Evolutionary conservation across 2,888 invertebrate species (phyloP).

Genomic region (Drosophila seclusa): DNA sequence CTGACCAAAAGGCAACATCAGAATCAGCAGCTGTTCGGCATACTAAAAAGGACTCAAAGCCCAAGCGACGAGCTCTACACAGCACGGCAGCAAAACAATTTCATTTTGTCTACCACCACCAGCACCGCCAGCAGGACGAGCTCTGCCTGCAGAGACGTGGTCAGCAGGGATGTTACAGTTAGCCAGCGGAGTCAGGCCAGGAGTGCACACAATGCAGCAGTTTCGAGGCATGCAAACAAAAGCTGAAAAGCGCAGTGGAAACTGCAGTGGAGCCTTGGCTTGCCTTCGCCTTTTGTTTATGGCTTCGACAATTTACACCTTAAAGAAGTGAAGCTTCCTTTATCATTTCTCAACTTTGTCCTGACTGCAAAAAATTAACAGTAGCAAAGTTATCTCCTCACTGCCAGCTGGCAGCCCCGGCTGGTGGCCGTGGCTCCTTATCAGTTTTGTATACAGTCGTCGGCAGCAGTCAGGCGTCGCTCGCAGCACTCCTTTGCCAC

Average conservation of each 20-base stretch:
- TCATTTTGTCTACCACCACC: conserved; percentile 64
- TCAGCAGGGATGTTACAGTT: conserved; percentile 10
- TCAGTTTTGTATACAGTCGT: conserved; percentile 69
- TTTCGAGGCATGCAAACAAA: conserved; percentile 71
- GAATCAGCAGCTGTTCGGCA: conserved; percentile 68
- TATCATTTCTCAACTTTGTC: conserved; percentile 17
- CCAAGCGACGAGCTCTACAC: conserved; percentile 49
- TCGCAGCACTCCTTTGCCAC: conserved; percentile 11
- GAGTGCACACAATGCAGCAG: conserved; percentile 70
- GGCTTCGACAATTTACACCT: conserved; percentile 83
- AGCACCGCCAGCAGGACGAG: conserved; percentile 37
- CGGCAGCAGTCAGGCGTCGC: conserved; percentile 42
- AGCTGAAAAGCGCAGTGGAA: conserved; percentile 53
- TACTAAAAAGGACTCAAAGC: conserved; percentile 71
- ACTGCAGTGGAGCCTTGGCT: conserved; percentile 12
- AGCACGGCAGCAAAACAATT: conserved; percentile 67
- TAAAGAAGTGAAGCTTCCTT: conserved; percentile 59
- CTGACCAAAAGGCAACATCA: conserved; percentile 25
- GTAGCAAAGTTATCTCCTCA: conserved; percentile 58
- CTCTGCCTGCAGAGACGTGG: conserved; percentile 14
- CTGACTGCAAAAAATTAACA: conserved; percentile 54
- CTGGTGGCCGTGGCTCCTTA: conserved; percentile 44
- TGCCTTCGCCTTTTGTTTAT: conserved; percentile 75
- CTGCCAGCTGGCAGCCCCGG: conserved; percentile 31
- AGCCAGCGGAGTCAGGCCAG: conserved; percentile 22